phyloP scores from a whole-genome alignment of 2,113 vertebrate species.

The Festucalex cinctus region DNA sequence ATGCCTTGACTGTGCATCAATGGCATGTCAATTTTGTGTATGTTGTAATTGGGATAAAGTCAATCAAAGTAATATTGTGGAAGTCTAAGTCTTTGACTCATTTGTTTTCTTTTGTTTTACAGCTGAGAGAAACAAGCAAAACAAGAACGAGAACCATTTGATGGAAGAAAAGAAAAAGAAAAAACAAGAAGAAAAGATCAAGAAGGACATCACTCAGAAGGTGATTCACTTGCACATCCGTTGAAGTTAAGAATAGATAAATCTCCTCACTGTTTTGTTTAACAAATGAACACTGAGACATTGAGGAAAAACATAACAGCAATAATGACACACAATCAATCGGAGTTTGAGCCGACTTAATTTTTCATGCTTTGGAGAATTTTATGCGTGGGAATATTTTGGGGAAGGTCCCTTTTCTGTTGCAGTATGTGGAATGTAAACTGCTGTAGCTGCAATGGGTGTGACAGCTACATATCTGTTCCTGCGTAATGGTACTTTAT shows the following conservation, averaged over 20 bases:
- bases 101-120: conserved; percentile 33
- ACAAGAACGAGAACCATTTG: conserved; percentile 94
- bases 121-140: conserved; percentile 85
- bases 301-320: not conserved
- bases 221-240: conserved; percentile 51
- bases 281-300: not conserved
- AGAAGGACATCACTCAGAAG: conserved; percentile 95
- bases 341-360: not conserved
- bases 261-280: not conserved
- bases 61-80: not conserved
- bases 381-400: not conserved
- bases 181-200: conserved; percentile 98
- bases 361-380: not conserved
- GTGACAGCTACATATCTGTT: not conserved
- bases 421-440: not conserved
- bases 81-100: not conserved
- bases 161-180: conserved; percentile 99
- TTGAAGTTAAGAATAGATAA: not conserved
- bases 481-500: not conserved
- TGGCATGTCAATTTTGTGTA: not conserved
- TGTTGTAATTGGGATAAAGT: not conserved
- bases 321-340: not conserved
- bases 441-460: not conserved
- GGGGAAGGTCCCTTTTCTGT: not conserved
- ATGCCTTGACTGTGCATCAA: not conserved